Conservation (phyloP, 2,797 vertebrate species). For the Chaetophractus vellerosus region DNA sequence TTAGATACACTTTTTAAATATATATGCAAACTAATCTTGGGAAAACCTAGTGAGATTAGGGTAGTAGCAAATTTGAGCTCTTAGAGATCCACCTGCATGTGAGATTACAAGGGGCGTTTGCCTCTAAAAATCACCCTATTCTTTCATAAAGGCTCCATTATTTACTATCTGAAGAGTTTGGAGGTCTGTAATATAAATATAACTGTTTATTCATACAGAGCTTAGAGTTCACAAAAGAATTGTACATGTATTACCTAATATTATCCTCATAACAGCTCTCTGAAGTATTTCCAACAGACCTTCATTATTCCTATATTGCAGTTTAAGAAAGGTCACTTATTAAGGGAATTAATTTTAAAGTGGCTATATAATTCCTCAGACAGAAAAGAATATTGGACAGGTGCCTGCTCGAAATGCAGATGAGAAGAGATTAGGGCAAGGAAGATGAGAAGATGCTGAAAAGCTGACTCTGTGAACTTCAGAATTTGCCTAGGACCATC, state of each 20-base stretch:
- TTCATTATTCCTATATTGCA: background rate
- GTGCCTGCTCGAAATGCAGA: conserved; percentile 30
- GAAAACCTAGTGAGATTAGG: background rate
- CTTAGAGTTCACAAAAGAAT: background rate
- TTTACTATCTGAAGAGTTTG: background rate
- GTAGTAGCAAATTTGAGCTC: background rate
- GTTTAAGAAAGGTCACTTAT: background rate
- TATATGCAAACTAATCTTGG: background rate
- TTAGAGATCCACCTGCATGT: background rate
- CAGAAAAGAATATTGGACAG: background rate
- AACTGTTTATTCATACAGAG: background rate
- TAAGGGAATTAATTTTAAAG: conserved; percentile 25
- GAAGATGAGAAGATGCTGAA: background rate
- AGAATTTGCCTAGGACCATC: background rate
- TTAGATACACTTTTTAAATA: background rate
- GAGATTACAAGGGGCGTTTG: background rate
- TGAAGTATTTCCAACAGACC: background rate
- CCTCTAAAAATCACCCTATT: background rate
- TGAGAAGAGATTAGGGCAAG: background rate
- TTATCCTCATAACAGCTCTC: background rate
- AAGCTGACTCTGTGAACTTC: conserved; percentile 37
- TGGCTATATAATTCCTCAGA: background rate
- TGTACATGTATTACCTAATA: background rate
- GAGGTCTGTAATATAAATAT: background rate
- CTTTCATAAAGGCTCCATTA: background rate